These are phyloP conservation scores for Trypoxylus dichotomus DNA, from an alignment of 1,140 invertebrate genomes.

Conservation along the genomic window DNA sequence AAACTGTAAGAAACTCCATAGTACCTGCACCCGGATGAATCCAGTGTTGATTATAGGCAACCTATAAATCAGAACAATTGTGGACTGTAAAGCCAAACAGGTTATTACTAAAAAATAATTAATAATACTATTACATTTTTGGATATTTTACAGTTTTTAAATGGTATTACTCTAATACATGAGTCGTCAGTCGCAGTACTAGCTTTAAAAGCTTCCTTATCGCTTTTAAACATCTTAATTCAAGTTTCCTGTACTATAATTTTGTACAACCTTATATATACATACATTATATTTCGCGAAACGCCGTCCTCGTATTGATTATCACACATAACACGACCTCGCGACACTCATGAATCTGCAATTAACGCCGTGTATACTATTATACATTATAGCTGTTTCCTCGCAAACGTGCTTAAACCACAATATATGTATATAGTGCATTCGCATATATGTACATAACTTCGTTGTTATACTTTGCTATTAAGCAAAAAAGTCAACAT, in stretches of 20 bases:
- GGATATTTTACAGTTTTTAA: too few species aligned
- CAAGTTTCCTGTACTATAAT: background rate
- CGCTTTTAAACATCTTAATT: too few species aligned
- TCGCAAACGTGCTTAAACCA: background rate
- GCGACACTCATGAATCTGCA: constrained; percentile 11
- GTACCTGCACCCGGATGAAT: too few species aligned
- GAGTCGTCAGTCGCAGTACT: too few species aligned
- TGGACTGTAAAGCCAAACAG: too few species aligned
- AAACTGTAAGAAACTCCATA: too few species aligned
- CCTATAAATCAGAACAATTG: too few species aligned
- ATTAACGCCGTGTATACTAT: background rate
- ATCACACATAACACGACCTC: constrained; percentile 21
- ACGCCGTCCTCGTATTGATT: constrained; percentile 4
- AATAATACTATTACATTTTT: too few species aligned
- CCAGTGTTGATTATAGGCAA: too few species aligned
- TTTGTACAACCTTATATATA: background rate
- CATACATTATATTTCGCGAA: background rate
- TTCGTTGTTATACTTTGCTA: background rate
- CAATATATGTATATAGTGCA: background rate
- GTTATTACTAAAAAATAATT: too few species aligned
- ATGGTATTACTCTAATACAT: too few species aligned
- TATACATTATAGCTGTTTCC: background rate
- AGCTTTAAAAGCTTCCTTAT: too few species aligned
- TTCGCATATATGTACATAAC: background rate
- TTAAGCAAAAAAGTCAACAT: background rate